A percentile compares a stretch with the other conserved stretches of the same genome.
Evolutionary conservation across 1,140 invertebrate genomes (phyloP).

Genomic region (Zaprionus kolodkinae): DNA sequence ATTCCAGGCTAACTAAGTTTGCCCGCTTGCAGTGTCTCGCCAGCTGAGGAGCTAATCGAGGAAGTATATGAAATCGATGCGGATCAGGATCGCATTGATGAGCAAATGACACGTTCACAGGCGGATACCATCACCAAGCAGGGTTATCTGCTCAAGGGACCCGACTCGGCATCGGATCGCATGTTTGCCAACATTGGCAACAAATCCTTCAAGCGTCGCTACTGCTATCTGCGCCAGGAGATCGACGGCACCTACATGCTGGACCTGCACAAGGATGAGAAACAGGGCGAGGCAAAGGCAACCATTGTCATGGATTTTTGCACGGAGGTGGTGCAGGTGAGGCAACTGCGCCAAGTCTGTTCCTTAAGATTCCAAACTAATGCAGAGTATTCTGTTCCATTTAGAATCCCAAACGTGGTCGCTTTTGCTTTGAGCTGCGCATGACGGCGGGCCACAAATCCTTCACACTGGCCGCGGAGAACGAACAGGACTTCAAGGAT

Average conservation of each 20-base stretch:
- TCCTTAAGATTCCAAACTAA: neutral
- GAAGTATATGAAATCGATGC: conserved; percentile 94
- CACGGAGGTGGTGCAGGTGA: conserved; percentile 92
- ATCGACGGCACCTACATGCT: conserved; percentile 95
- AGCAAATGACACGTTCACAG: conserved; percentile 88
- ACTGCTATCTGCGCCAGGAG: conserved; percentile 94
- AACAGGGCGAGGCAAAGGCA: conserved; percentile 94
- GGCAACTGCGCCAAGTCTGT: too few relatives aligned
- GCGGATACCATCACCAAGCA: conserved; percentile 93
- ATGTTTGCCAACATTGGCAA: conserved; percentile 94
- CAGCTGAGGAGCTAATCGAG: conserved; percentile 88
- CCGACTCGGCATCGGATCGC: conserved; percentile 92
- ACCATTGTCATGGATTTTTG: conserved; percentile 98
- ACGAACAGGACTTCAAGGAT: conserved; percentile 92
- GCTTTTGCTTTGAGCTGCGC: conserved; percentile 93
- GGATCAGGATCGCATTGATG: conserved; percentile 92
- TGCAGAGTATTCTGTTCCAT: conserved; percentile 17
- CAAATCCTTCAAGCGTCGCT: conserved; percentile 95
- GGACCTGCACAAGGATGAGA: conserved; percentile 96
- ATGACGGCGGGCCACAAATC: conserved; percentile 93
- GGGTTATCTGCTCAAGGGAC: conserved; percentile 95
- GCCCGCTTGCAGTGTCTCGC: conserved; percentile 51
- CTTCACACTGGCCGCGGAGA: conserved; percentile 94
- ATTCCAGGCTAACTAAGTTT: neutral
- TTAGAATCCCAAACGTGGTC: conserved; percentile 93